A percentile compares a stretch with the other conserved stretches of the same genome.
These are phyloP conservation scores for Nanorana parkeri DNA, from an alignment of 2,113 vertebrate genomes.

Conservation along the genomic window DNA sequence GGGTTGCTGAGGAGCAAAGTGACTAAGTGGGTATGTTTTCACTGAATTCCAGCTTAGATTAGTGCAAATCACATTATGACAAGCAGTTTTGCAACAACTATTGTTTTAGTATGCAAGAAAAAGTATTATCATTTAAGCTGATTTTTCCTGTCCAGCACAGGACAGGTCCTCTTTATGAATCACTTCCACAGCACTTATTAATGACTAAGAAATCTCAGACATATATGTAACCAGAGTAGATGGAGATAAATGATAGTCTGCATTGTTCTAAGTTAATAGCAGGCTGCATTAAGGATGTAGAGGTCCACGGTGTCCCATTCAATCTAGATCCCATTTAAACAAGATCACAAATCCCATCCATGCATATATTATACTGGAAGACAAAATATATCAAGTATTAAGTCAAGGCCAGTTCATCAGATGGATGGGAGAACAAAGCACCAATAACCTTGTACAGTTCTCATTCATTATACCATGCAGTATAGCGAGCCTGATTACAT, in stretches of 20 bases:
- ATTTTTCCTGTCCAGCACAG: no score
- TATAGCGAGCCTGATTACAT: background rate
- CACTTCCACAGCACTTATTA: no score
- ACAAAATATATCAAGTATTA: background rate
- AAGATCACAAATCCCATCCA: background rate
- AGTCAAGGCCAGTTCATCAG: background rate
- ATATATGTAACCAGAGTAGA: background rate
- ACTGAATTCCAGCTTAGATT: no score
- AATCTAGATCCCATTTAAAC: slow-evolving; percentile 18
- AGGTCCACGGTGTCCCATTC: background rate
- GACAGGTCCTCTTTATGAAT: no score
- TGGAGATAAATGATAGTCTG: background rate
- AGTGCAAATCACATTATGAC: no score
- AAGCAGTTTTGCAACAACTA: no score
- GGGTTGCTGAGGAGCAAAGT: no score
- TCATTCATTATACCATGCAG: background rate
- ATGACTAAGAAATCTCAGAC: background rate
- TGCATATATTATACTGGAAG: slow-evolving; percentile 2
- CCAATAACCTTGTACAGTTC: background rate
- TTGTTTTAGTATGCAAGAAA: no score
- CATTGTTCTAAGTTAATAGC: background rate
- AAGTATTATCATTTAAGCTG: no score
- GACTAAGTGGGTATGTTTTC: no score
- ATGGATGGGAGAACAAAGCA: background rate
- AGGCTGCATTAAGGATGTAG: no score